Evolutionary conservation across 2,113 vertebrate genomes (phyloP).

Genomic region (Dicaeum eximium): DNA sequence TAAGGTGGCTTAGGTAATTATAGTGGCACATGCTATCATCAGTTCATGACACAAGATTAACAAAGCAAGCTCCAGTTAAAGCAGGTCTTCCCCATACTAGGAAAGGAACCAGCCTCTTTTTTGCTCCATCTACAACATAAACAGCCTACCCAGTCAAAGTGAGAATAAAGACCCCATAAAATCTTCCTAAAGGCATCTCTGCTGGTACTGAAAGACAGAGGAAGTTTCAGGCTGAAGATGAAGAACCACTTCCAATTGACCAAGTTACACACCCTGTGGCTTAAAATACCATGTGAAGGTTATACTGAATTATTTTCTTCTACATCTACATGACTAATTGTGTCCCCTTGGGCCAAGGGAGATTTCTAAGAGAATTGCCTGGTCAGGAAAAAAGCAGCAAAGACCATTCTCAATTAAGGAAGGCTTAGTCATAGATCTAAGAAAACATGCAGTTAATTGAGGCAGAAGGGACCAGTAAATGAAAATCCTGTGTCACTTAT

Average conservation of each 20-base stretch:
- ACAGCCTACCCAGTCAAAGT: not conserved
- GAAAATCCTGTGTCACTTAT: not conserved
- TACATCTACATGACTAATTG: not conserved
- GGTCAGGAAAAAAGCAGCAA: not conserved
- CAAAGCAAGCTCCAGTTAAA: conserved; percentile 21
- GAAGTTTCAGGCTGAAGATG: not conserved
- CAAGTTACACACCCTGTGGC: not conserved
- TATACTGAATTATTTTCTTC: not conserved
- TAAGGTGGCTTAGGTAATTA: conserved; percentile 68
- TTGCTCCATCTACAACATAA: not conserved
- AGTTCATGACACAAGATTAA: conserved; percentile 60
- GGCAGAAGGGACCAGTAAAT: not conserved
- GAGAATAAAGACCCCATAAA: not conserved
- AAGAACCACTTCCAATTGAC: not conserved
- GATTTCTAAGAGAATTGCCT: not conserved
- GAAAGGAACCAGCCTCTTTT: not conserved
- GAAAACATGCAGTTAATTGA: not conserved
- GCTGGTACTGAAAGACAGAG: not conserved
- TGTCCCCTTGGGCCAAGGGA: not conserved
- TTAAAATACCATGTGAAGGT: not conserved
- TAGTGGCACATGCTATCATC: conserved; percentile 59
- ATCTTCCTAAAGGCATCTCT: not conserved
- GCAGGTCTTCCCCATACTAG: not conserved
- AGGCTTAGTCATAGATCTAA: not conserved
- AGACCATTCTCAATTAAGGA: not conserved